Percentiles rank a stretch among this genome's conserved stretches.
Evolutionary conservation across 2,113 vertebrate species (phyloP).

Genomic region (Podarcis cretensis): DNA sequence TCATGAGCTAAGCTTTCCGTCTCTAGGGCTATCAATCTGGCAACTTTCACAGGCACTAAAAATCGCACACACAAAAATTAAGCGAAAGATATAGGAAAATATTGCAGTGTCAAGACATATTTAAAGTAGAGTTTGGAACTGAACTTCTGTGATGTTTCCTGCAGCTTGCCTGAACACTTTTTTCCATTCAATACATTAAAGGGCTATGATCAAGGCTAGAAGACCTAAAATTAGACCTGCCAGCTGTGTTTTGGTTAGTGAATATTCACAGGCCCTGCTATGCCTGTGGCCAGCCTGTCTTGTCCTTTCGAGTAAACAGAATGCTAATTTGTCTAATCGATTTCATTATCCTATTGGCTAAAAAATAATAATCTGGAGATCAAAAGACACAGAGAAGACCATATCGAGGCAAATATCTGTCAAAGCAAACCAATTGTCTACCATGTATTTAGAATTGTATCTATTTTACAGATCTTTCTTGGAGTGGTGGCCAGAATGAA

Average conservation of each 20-base stretch:
- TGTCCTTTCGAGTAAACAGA: slow-evolving; percentile 50
- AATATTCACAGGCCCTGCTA: slow-evolving; percentile 56
- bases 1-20: slow-evolving; percentile 36
- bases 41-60: slow-evolving; percentile 50
- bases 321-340: slow-evolving; percentile 20
- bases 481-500: not conserved
- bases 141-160: slow-evolving; percentile 65
- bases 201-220: slow-evolving; percentile 68
- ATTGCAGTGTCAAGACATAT: slow-evolving; percentile 58
- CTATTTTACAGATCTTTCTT: slow-evolving; percentile 13
- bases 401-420: slow-evolving; percentile 14
- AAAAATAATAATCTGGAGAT: slow-evolving; percentile 19
- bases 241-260: slow-evolving; percentile 72
- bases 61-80: slow-evolving; percentile 39
- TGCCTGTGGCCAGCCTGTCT: slow-evolving; percentile 46
- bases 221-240: slow-evolving; percentile 73
- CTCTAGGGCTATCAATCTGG: slow-evolving; percentile 41
- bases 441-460: not conserved
- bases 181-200: slow-evolving; percentile 68
- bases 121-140: slow-evolving; percentile 65
- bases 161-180: slow-evolving; percentile 67
- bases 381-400: slow-evolving; percentile 27
- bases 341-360: slow-evolving; percentile 4
- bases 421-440: slow-evolving; percentile 1
- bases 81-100: slow-evolving; percentile 64